Conservation (phyloP, 2,888 invertebrate species). For the Caenorhabditis sulstoni region DNA sequence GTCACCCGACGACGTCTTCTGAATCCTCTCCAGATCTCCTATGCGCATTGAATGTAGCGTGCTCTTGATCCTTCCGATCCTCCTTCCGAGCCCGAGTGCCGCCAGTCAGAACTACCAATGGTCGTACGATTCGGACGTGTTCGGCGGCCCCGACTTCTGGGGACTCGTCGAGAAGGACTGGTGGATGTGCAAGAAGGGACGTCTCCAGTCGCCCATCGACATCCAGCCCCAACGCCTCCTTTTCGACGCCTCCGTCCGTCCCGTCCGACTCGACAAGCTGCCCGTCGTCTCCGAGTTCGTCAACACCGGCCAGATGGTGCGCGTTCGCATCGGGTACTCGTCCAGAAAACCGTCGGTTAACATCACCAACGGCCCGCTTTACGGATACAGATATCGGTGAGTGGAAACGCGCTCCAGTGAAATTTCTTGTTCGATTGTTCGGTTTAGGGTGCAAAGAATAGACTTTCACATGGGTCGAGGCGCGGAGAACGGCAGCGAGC, state of each 20-base stretch:
- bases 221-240: constrained; percentile 93
- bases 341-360: constrained; percentile 86
- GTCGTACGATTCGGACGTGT: constrained; percentile 70
- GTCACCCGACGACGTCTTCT: too few species aligned
- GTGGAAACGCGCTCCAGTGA: background rate
- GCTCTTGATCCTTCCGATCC: constrained; percentile 3
- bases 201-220: constrained; percentile 96
- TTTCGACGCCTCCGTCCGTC: constrained; percentile 94
- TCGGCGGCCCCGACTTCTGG: constrained; percentile 90
- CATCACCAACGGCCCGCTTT: constrained; percentile 70
- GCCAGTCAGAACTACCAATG: constrained; percentile 65
- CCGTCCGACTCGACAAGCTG: constrained; percentile 94
- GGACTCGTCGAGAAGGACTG: constrained; percentile 96
- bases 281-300: constrained; percentile 83
- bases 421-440: background rate
- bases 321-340: constrained; percentile 70
- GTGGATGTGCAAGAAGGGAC: constrained; percentile 96
- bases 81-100: too few species aligned
- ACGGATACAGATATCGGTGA: constrained; percentile 69
- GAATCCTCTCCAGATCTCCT: constrained; percentile 34
- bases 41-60: constrained; percentile 56
- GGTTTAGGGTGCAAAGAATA: constrained; percentile 70
- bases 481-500: constrained; percentile 93
- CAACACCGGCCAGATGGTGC: constrained; percentile 75
- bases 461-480: constrained; percentile 89